Evolutionary conservation across 2,797 vertebrate species (phyloP).

Genomic region (Notolabrus celidotus): DNA sequence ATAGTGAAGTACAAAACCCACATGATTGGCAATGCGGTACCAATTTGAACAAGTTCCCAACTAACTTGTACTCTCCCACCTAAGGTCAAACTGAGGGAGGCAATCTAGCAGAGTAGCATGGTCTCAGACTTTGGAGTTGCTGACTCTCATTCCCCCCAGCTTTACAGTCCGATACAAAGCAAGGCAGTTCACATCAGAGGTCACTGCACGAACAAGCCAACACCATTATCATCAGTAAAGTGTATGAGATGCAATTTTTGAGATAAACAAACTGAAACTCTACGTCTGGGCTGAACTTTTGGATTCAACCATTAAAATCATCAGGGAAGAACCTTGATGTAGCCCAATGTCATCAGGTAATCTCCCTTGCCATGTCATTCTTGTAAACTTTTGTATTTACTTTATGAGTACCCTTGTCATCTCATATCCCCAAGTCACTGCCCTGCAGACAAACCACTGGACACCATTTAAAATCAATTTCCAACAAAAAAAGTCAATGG

Average conservation of each 20-base stretch:
- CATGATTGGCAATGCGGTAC: background rate
- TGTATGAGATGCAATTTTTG: background rate
- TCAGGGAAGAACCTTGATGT: background rate
- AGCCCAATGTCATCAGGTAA: too few relatives aligned
- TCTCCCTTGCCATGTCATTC: too few relatives aligned
- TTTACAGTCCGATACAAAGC: constrained; percentile 20
- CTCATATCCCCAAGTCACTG: too few relatives aligned
- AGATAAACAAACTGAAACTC: constrained; percentile 8
- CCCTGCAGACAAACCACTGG: too few relatives aligned
- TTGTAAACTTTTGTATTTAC: too few relatives aligned
- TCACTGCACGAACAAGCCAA: constrained; percentile 33
- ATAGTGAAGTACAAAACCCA: constrained; percentile 14
- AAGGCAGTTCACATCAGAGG: constrained; percentile 29
- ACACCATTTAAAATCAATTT: too few relatives aligned
- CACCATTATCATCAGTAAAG: constrained; percentile 21
- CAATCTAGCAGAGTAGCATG: constrained; percentile 23
- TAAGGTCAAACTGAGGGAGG: background rate
- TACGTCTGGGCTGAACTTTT: background rate
- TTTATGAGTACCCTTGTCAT: too few relatives aligned
- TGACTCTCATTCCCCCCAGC: constrained; percentile 16
- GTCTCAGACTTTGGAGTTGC: constrained; percentile 12
- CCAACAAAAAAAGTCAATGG: too few relatives aligned
- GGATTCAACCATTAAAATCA: background rate
- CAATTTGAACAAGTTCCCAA: constrained; percentile 13
- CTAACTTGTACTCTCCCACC: constrained; percentile 14